These are phyloP conservation scores for Cichlasoma orientale DNA, from an alignment of 2,797 vertebrate genomes.

Conservation along the genomic window DNA sequence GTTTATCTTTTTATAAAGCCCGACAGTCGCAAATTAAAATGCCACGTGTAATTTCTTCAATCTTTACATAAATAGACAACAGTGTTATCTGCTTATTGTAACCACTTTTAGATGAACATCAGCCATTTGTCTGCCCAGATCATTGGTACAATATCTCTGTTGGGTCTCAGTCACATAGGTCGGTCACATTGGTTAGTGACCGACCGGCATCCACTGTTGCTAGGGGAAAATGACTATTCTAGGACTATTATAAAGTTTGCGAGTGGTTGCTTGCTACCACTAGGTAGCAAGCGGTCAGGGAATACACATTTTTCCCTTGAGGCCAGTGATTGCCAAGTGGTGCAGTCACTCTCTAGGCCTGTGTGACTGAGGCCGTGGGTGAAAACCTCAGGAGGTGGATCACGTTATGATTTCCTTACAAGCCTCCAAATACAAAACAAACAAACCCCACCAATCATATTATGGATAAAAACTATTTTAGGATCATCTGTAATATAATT, in stretches of 20 bases:
- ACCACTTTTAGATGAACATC: background rate
- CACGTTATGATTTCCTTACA: background rate
- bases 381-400: background rate
- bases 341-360: too few relatives aligned
- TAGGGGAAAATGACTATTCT: background rate
- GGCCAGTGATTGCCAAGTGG: too few relatives aligned
- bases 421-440: background rate
- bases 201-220: background rate
- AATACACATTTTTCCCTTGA: too few relatives aligned
- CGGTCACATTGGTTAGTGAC: background rate
- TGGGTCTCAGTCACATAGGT: background rate
- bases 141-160: background rate
- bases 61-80: background rate
- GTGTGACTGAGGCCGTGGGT: background rate
- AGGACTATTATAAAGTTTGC: too few relatives aligned
- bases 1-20: background rate
- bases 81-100: background rate
- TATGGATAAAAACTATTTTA: background rate
- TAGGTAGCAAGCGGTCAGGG: too few relatives aligned
- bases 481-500: background rate
- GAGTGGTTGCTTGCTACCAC: too few relatives aligned
- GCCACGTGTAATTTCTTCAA: background rate
- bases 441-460: accelerated
- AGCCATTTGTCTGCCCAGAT: background rate
- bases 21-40: background rate